Base-by-base conservation (phyloP, 2,888 invertebrate species). In the Aspidiotus rigidus region DNA sequence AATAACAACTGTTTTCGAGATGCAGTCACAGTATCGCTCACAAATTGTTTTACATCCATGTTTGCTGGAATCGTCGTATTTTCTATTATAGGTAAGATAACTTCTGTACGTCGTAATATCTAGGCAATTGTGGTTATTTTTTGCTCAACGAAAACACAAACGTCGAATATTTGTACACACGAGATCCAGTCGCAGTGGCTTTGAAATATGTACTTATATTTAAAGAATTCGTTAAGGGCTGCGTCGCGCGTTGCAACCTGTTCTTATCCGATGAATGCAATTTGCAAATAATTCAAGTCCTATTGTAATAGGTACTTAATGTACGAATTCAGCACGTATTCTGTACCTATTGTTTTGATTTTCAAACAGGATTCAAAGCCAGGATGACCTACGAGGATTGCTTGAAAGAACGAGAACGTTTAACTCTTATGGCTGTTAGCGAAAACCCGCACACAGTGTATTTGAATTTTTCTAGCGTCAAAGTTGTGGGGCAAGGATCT, bases 51-150 rank as follows among this genome's bases (percentile, higher is more conserved):
- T 74, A 97, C 97, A 0, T 95, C 95, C 1, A 90, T 97, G 88
- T 97, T 96, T 77, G 96, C 96, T 66, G 95, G 94, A 0, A 89
- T 96, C 60, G 95, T 96, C 3, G 93, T 97, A 17, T 97, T 97
- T 78, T 91, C 95, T 0, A 89, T 97, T 44, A 92, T 97, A 72
- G 97, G 86, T 74, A 61, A 69, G 61, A 56, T 49, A 49, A 6
- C 6, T 28, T 28, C 28, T 28, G 5, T 28, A 28, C 28, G 1
- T 28, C 28, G 28, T 28, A 28, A 28, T 28, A n/a, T 28, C 5
- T 28, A 28, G 1, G 28, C 28, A 28, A 28, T 5, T 28, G 28
- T 28, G 5, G 28, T 28, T 28, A 28, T 28, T 28, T 28, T 1
- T 28, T 3, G 2, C 28, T 5, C 5, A 5, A 28, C 28, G 28